Conservation (phyloP, 1,140 invertebrate genomes). For the Saxidomus purpurata region DNA sequence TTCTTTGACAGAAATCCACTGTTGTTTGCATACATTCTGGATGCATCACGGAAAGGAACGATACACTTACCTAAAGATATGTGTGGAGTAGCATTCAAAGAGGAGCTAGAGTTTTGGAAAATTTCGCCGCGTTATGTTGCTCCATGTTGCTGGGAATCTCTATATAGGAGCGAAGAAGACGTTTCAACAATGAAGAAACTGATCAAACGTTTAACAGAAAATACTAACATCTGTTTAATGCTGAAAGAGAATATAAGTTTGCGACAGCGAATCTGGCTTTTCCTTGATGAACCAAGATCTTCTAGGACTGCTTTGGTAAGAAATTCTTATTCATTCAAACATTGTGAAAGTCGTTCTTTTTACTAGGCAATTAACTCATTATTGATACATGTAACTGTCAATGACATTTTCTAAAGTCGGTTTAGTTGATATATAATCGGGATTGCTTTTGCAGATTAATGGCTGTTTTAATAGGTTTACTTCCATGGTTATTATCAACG, state of each 20-base stretch:
- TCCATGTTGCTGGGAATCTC: constrained; percentile 61
- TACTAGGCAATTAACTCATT: too few relatives aligned
- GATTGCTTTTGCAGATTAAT: too few relatives aligned
- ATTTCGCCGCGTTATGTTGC: constrained; percentile 12
- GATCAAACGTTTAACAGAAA: background rate
- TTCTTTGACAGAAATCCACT: constrained; percentile 98
- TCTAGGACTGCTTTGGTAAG: constrained; percentile 20
- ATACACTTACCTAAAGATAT: constrained; percentile 98
- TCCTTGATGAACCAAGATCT: constrained; percentile 41
- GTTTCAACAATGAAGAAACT: constrained; percentile 13
- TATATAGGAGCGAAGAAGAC: constrained; percentile 30
- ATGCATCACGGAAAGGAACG: constrained; percentile 98
- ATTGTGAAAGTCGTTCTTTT: too few relatives aligned
- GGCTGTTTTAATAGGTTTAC: too few relatives aligned
- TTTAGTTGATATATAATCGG: too few relatives aligned
- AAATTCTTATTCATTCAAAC: too few relatives aligned
- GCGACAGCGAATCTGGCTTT: constrained; percentile 21
- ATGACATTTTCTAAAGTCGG: too few relatives aligned
- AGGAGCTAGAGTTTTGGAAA: constrained; percentile 59
- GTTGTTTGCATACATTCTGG: constrained; percentile 97
- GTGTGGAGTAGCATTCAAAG: constrained; percentile 89
- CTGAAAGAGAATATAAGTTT: background rate
- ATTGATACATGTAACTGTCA: too few relatives aligned
- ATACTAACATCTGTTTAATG: background rate
- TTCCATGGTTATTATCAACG: too few relatives aligned